Evolutionary conservation across 2,797 vertebrate species (phyloP), one percentile per base, ranked within the genome.

Genomic region (Oceanodroma leucorhoa): DNA sequence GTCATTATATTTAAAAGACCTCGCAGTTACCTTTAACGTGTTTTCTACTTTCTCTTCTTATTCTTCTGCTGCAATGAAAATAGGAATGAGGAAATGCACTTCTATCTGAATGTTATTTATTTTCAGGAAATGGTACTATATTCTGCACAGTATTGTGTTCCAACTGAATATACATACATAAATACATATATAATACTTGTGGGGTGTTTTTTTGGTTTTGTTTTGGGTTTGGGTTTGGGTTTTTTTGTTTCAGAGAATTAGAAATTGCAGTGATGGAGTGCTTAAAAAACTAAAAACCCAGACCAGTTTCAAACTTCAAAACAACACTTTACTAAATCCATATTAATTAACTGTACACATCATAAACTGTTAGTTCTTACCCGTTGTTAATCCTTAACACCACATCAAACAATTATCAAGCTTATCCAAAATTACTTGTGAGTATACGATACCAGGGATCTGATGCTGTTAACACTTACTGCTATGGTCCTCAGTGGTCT

Each of bases 401-500:
- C 20, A 77, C 64, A 43, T 53, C 12, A 71, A 48, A n/a, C 2
- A 62, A 23, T 43, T 62, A 54, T 13, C 7, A 38, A 34, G 12
- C 22, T 83, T 60, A 55, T 45, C 19, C 51, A 83, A 46, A 75
- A 27, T 45, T 50, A 48, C 6, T 3, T 46, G 9, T 36, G n/a
- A 60, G 43, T 46, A 26, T 23, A 27, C 6, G 27, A 23, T 41
- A 32, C 26, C 23, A 29, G 18, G 32, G 24, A 45, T 3, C 3
- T 64, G 45, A 50, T 40, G 19, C 30, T 21, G 14, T 41, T 55
- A 60, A 22, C 22, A 0, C 12, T 67, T 38, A 23, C 14, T 70
- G 53, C 48, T 57, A 4, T 20, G 14, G 14, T 46, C 48, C 19
- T 81, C 0, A 0, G 27, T 19, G 41, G 48, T 26, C 20, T 66